Conservation (phyloP, 2,113 vertebrate species). For the Lanius ludovicianus region DNA sequence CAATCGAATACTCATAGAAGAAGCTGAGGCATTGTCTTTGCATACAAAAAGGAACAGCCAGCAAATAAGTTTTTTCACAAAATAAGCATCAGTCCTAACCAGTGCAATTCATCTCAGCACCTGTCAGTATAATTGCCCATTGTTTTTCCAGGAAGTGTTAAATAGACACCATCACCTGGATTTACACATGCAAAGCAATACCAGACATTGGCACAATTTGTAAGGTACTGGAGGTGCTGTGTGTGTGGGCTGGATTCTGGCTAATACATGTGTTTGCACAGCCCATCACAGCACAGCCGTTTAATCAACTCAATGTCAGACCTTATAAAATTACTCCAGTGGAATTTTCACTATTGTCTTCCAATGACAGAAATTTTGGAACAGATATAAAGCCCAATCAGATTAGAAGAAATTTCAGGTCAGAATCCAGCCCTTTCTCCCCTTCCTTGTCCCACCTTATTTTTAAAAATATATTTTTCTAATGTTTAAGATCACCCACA, state of each 20-base stretch:
- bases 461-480: neutral
- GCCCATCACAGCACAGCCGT: neutral
- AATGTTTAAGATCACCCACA: neutral
- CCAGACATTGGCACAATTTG: neutral
- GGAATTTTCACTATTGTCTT: neutral
- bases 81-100: neutral
- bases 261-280: neutral
- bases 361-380: neutral
- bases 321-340: neutral
- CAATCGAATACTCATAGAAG: neutral
- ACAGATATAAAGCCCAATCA: neutral
- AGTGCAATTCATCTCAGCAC: neutral
- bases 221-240: neutral
- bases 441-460: neutral
- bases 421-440: neutral
- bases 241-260: neutral
- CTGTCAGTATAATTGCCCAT: neutral
- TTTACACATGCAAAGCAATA: neutral
- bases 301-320: neutral
- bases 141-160: neutral
- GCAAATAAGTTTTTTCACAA: neutral
- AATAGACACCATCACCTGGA: neutral
- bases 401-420: neutral
- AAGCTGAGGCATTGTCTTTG: neutral
- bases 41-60: neutral